Evolutionary conservation across 1,140 invertebrate species (phyloP).

Genomic region (Euwallacea similis): DNA sequence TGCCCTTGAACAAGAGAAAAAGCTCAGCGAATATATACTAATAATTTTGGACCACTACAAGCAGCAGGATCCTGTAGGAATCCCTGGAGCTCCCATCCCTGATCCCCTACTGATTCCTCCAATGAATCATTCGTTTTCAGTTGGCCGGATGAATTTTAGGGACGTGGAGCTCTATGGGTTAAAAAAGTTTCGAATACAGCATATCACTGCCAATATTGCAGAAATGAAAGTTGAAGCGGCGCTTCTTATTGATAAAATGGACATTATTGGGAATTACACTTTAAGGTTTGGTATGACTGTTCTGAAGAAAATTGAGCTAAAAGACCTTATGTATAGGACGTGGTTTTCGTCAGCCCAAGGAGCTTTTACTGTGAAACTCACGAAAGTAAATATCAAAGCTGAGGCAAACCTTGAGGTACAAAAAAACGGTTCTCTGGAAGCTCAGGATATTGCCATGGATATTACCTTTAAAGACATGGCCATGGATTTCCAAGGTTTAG

Average conservation of each 20-base stretch:
- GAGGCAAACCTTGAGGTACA: slow-evolving; percentile 70
- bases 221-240: slow-evolving; percentile 69
- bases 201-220: slow-evolving; percentile 67
- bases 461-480: slow-evolving; percentile 74
- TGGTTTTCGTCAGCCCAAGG: slow-evolving; percentile 71
- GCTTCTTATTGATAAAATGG: slow-evolving; percentile 67
- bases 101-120: slow-evolving; percentile 80
- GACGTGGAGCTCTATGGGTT: slow-evolving; percentile 72
- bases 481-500: slow-evolving; percentile 80
- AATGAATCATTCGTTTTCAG: slow-evolving; percentile 69
- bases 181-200: slow-evolving; percentile 74
- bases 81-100: slow-evolving; percentile 74
- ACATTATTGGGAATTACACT: slow-evolving; percentile 76
- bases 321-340: slow-evolving; percentile 49
- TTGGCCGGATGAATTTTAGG: slow-evolving; percentile 71
- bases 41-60: slow-evolving; percentile 79
- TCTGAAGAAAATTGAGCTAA: no score
- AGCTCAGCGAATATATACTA: slow-evolving; percentile 70
- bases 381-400: slow-evolving; percentile 66
- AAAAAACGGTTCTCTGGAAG: slow-evolving; percentile 71
- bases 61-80: slow-evolving; percentile 73
- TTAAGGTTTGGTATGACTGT: slow-evolving; percentile 51
- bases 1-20: slow-evolving; percentile 59
- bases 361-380: slow-evolving; percentile 74
- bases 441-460: slow-evolving; percentile 77